Conservation (phyloP, 1,140 invertebrate genomes). For the Dreissena polymorpha region DNA sequence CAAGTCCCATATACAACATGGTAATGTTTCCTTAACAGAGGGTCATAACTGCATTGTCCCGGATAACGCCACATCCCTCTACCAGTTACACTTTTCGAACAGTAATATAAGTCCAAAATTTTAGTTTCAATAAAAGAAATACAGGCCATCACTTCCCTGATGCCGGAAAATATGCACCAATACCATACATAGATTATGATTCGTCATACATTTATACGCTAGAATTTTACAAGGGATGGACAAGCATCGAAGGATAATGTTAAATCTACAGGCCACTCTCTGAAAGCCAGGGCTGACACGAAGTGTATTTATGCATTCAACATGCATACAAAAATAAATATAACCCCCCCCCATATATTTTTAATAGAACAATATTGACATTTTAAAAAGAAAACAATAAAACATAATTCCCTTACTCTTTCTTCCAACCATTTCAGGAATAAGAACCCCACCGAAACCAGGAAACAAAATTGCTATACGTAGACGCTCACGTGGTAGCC, state of each 20-base stretch:
- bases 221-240: neutral
- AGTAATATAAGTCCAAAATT: too few relatives aligned
- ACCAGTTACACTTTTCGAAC: too few relatives aligned
- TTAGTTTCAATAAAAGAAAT: too few relatives aligned
- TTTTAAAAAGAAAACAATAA: too few relatives aligned
- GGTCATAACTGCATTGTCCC: too few relatives aligned
- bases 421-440: conserved; percentile 23
- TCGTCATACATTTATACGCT: too few relatives aligned
- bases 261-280: neutral
- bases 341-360: neutral
- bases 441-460: conserved; percentile 61
- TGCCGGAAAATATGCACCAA: too few relatives aligned
- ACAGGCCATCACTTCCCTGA: too few relatives aligned
- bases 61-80: too few relatives aligned
- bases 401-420: neutral
- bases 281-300: neutral
- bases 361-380: neutral
- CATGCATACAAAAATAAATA: neutral
- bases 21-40: too few relatives aligned
- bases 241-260: neutral
- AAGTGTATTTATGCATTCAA: neutral
- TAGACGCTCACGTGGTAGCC: conserved; percentile 24
- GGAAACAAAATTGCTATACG: conserved; percentile 64
- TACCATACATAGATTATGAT: too few relatives aligned
- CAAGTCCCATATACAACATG: too few relatives aligned